Evolutionary conservation across 2,888 invertebrate genomes (phyloP).

Genomic region (Gisinianus flammeolus): DNA sequence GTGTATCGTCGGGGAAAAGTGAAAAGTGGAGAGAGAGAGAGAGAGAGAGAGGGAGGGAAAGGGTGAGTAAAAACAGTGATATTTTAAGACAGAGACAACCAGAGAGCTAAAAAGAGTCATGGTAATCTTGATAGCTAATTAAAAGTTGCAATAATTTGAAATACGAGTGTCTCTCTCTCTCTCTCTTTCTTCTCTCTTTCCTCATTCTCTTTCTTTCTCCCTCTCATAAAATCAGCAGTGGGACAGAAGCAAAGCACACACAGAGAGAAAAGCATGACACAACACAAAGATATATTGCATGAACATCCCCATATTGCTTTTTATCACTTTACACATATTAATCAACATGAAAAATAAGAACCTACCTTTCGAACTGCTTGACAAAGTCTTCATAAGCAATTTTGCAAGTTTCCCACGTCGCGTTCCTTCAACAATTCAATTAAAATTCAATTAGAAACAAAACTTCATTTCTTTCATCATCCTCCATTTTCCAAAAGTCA

Average conservation of each 20-base stretch:
- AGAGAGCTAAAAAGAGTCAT: conserved; percentile 35
- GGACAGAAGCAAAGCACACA: conserved; percentile 11
- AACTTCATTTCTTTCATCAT: not conserved
- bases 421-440: conserved; percentile 64
- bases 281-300: no score
- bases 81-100: not conserved
- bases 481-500: not conserved
- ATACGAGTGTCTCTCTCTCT: conserved; percentile 39
- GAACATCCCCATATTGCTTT: conserved; percentile 38
- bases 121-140: conserved; percentile 53
- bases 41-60: not conserved
- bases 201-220: not conserved
- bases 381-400: conserved; percentile 94
- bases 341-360: conserved; percentile 53
- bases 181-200: not conserved
- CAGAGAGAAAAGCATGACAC: no score
- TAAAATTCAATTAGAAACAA: conserved; percentile 58
- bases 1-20: not conserved
- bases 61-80: not conserved
- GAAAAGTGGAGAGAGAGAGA: not conserved
- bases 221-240: conserved; percentile 47
- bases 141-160: conserved; percentile 52
- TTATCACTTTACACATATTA: conserved; percentile 49
- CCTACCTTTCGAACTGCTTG: conserved; percentile 92
- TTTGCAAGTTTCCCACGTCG: conserved; percentile 94